phyloP scores from a whole-genome alignment of 2,797 vertebrate species.

The Bufotes viridis region DNA sequence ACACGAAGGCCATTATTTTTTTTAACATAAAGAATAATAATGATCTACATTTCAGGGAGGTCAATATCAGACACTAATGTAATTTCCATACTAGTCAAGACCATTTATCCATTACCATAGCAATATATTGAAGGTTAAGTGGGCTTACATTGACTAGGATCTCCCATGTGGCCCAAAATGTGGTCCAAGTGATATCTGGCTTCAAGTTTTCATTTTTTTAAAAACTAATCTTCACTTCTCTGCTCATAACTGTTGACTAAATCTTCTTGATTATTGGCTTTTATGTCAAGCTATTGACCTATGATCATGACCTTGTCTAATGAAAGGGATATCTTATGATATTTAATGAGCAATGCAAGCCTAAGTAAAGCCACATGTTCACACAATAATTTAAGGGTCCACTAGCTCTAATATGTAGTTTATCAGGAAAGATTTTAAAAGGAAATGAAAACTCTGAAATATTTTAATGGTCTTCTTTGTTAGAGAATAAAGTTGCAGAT shows the following conservation, averaged over 20 bases:
- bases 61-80: background rate
- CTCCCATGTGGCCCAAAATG: background rate
- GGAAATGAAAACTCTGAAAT: background rate
- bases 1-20: too few species aligned
- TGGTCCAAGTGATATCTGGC: background rate
- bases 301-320: background rate
- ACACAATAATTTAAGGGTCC: background rate
- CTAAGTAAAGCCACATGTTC: background rate
- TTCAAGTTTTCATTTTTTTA: background rate
- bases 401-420: background rate
- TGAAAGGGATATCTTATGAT: background rate
- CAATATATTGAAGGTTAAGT: background rate
- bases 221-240: background rate
- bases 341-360: background rate
- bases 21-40: too few species aligned
- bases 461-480: background rate
- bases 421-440: background rate
- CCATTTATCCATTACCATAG: background rate
- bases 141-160: background rate
- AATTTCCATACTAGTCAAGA: background rate
- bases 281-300: background rate
- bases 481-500: background rate
- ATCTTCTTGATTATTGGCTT: slow-evolving; percentile 29
- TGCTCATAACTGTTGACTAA: background rate
- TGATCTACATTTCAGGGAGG: too few species aligned